Evolutionary conservation across 1,140 invertebrate species (phyloP), one percentile per base, ranked within the genome.

Genomic region (Drosophila pallidifrons): DNA sequence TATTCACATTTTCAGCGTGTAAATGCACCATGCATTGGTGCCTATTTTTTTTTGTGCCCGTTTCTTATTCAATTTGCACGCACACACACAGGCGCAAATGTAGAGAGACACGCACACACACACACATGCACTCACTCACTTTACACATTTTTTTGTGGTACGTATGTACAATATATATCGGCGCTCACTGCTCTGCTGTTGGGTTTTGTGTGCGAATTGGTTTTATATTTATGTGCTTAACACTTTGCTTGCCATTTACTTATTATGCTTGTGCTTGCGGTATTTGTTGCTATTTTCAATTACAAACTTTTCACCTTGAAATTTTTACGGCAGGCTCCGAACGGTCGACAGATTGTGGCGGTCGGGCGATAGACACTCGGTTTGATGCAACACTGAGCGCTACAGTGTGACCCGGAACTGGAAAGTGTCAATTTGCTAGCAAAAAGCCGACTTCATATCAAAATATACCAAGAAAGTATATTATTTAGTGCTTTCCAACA

Each of bases 51-150:
- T 86, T 71, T 82, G 83, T 75, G 79, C 69, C 77, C 77, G 87
- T 87, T 83, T 87, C 83, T 87, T 88, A 83, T 88, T 87, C 77
- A 83, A 85, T 83, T 83, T 81, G 83, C 82, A 81, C 82, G 63
- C 85, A 83, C 83, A 80, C 67, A 72, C 57, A 64, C 73, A 63
- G 15, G 47, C 58, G 55, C 28, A 57, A 75, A 76, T 63, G 59
- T 70, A 63, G 66, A 70, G 55, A 76, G 43, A 66, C 81, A 65
- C 77, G 61, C 79, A 81, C 82, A 74, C 64, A 49, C 66, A 49
- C 66, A 71, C 65, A 77, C 45, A 79, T 72, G 59, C 76, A 79
- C 77, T 75, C 82, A 86, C 76, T 87, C 83, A 86, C 76, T 87
- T 79, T 74, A 66, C 77, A 83, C 81, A 82, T 82, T 88, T 87